A percentile compares a stretch with the other conserved stretches of the same genome.
These are phyloP conservation scores for Stictocephala bisonia DNA, from an alignment of 2,888 invertebrate species.

Conservation along the genomic window DNA sequence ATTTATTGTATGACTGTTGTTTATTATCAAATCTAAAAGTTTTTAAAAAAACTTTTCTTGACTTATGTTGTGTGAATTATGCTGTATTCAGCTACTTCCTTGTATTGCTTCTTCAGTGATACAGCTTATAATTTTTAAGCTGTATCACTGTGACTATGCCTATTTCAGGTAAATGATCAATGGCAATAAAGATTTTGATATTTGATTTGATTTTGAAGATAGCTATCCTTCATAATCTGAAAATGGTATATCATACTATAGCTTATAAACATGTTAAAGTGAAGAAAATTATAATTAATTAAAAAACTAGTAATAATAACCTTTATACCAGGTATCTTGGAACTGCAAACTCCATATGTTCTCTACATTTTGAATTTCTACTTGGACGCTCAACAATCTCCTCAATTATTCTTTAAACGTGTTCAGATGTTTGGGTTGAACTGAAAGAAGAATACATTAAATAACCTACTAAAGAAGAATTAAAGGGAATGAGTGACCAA, in stretches of 20 bases:
- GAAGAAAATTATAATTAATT: not conserved
- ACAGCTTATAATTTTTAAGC: no score
- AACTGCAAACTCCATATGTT: conserved; percentile 25
- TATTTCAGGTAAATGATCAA: no score
- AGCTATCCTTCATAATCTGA: conserved; percentile 12
- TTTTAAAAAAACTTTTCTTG: no score
- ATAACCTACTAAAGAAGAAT: conserved; percentile 40
- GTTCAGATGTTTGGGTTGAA: conserved; percentile 34
- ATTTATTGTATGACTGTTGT: no score
- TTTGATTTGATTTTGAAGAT: not conserved
- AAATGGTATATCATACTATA: no score
- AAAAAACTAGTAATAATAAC: not conserved
- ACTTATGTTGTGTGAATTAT: no score
- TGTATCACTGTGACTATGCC: no score
- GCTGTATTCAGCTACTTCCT: no score
- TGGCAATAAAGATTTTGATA: no score
- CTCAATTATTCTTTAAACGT: conserved; percentile 35
- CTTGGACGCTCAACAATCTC: conserved; percentile 38
- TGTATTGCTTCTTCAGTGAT: no score
- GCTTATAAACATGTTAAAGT: not conserved
- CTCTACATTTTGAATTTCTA: conserved; percentile 35
- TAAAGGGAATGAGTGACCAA: conserved; percentile 32
- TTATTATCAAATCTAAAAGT: no score
- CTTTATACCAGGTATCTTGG: not conserved
- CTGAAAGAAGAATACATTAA: conserved; percentile 29